phyloP scores from a whole-genome alignment of 1,140 invertebrate species.

The Amyelois transitella region DNA sequence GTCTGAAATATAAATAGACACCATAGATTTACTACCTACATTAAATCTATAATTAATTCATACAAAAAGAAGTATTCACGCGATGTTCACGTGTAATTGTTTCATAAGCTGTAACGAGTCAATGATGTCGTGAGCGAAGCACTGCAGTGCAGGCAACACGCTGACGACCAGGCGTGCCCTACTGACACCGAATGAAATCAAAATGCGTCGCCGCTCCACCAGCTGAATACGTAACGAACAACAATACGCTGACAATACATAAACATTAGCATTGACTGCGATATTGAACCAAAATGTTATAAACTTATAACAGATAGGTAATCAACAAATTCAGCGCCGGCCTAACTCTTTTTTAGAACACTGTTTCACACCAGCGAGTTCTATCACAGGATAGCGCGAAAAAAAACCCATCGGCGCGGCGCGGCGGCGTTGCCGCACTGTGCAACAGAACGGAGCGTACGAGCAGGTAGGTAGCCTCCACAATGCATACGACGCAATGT shows the following conservation, averaged over 20 bases:
- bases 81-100: constrained; percentile 21
- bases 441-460: constrained; percentile 54
- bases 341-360: constrained; percentile 33
- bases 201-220: constrained; percentile 32
- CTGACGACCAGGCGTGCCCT: constrained; percentile 44
- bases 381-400: constrained; percentile 61
- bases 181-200: constrained; percentile 59
- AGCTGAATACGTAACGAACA: constrained; percentile 36
- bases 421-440: constrained; percentile 67
- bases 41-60: too few relatives aligned
- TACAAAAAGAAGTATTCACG: background rate
- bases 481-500: constrained; percentile 58
- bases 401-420: constrained; percentile 58
- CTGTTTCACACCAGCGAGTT: constrained; percentile 48
- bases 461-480: constrained; percentile 64
- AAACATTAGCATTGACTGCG: constrained; percentile 17
- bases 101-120: constrained; percentile 40
- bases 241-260: constrained; percentile 20
- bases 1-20: background rate
- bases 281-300: constrained; percentile 1
- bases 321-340: constrained; percentile 2
- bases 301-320: background rate
- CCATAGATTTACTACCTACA: too few relatives aligned
- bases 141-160: constrained; percentile 28
- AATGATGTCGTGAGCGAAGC: constrained; percentile 20